Percentiles rank a stretch among this genome's conserved stretches.
These are phyloP conservation scores for Passerina amoena DNA, from an alignment of 2,113 vertebrate species.

Conservation along the genomic window DNA sequence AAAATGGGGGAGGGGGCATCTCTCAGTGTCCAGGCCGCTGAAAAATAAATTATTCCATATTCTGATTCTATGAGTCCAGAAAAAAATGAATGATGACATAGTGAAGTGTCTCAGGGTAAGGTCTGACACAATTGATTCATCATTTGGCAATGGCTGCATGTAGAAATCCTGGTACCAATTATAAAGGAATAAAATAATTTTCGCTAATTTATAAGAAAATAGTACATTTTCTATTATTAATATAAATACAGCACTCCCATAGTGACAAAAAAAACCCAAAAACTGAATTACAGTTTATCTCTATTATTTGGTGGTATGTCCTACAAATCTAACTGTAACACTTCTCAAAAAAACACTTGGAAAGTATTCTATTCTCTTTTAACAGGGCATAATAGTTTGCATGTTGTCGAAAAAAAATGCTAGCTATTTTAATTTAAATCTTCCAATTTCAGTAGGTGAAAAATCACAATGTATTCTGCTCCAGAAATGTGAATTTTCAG, in stretches of 20 bases:
- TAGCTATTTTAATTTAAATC: neutral
- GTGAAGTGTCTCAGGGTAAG: neutral
- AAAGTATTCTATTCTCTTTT: neutral
- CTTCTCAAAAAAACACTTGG: neutral
- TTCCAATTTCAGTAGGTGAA: neutral
- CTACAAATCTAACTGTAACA: neutral
- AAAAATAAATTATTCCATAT: neutral
- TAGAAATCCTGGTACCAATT: neutral
- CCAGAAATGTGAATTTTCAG: neutral
- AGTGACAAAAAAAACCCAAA: neutral
- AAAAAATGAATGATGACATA: neutral
- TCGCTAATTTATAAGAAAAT: neutral
- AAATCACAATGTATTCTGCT: neutral
- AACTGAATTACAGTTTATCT: neutral
- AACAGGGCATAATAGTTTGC: neutral
- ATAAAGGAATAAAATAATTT: neutral
- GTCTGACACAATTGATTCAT: neutral
- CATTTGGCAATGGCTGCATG: neutral
- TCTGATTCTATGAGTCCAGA: neutral
- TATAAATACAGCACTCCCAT: neutral
- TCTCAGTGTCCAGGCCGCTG: neutral
- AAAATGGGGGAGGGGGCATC: accelerated
- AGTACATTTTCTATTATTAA: neutral
- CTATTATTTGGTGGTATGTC: neutral
- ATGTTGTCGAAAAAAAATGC: neutral